A percentile compares a stretch with the other conserved stretches of the same genome.
phyloP scores from a whole-genome alignment of 2,888 invertebrate species.

The Eristalinus aeneus region DNA sequence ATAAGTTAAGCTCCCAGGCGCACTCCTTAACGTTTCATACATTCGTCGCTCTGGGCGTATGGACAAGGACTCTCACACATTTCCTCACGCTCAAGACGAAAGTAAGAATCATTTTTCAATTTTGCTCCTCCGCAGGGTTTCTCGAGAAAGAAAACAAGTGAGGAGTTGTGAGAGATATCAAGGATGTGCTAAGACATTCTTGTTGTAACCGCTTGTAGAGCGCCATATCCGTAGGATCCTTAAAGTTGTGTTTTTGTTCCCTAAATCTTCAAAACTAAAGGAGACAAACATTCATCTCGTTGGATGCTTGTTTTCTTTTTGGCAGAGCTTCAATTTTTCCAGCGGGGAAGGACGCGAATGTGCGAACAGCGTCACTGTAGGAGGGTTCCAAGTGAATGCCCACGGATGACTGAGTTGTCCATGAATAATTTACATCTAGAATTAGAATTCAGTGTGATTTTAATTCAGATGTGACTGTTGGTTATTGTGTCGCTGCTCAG shows the following conservation, averaged over 20 bases:
- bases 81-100: neutral
- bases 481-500: neutral
- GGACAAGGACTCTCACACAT: neutral
- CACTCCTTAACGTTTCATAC: neutral
- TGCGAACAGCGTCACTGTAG: neutral
- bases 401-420: neutral
- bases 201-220: neutral
- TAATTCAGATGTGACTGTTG: neutral
- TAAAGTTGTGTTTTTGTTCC: neutral
- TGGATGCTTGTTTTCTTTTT: neutral
- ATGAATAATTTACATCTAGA: neutral
- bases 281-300: neutral
- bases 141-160: neutral
- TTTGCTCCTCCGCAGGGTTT: neutral
- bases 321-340: neutral
- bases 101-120: constrained; percentile 17
- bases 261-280: neutral
- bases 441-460: neutral
- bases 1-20: neutral
- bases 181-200: neutral
- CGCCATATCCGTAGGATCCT: neutral
- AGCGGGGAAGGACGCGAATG: neutral
- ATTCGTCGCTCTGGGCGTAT: neutral
- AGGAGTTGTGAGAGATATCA: neutral
- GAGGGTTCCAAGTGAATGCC: neutral